These are phyloP conservation scores for Botia kubotai DNA, from an alignment of 2,797 vertebrate genomes.

Conservation along the genomic window DNA sequence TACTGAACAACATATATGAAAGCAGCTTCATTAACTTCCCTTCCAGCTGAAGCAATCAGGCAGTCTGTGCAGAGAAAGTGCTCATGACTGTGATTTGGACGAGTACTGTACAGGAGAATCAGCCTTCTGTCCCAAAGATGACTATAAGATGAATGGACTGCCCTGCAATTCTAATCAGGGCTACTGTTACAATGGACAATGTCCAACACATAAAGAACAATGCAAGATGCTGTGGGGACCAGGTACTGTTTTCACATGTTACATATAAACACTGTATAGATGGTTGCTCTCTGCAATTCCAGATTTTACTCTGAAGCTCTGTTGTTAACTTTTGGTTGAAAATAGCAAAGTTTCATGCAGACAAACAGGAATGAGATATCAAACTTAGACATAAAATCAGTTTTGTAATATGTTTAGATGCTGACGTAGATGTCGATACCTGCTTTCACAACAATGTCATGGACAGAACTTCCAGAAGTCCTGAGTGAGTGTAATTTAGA, in stretches of 20 bases:
- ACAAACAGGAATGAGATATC: neutral
- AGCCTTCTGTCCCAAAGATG: constrained; percentile 82
- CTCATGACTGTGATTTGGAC: constrained; percentile 86
- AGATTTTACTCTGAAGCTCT: neutral
- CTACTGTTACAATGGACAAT: constrained; percentile 88
- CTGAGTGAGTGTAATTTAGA: constrained; percentile 37
- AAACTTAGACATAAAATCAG: neutral
- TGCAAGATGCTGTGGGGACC: constrained; percentile 88
- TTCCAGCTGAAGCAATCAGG: constrained; percentile 77
- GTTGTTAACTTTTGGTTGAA: constrained; percentile 1
- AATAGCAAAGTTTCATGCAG: neutral
- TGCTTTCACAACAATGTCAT: constrained; percentile 74
- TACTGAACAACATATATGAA: neutral
- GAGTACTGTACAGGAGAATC: constrained; percentile 85
- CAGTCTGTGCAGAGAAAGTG: constrained; percentile 76
- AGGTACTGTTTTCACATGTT: constrained; percentile 73
- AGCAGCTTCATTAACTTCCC: neutral
- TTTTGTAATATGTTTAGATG: constrained; percentile 72
- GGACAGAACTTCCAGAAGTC: constrained; percentile 16
- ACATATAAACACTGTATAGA: neutral
- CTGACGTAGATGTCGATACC: constrained; percentile 74
- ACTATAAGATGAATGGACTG: constrained; percentile 85
- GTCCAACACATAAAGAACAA: constrained; percentile 81
- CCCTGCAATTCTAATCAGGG: constrained; percentile 80
- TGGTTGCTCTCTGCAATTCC: neutral